A percentile compares a stretch with the other conserved stretches of the same genome.
Evolutionary conservation across 2,113 vertebrate species (phyloP).

Genomic region (Rhagologus leucostigma): DNA sequence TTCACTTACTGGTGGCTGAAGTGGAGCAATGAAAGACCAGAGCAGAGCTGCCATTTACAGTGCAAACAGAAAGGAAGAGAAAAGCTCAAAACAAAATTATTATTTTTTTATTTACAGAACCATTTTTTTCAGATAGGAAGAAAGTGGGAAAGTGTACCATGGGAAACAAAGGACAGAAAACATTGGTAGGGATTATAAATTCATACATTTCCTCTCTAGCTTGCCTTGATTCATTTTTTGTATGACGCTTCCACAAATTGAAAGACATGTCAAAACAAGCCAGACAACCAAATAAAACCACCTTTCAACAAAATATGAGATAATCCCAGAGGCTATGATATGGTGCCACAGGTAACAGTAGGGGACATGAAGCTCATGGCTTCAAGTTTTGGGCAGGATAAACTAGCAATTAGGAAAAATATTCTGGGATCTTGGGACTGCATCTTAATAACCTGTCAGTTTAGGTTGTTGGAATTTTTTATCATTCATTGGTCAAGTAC

Average conservation of each 20-base stretch:
- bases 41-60: neutral
- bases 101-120: neutral
- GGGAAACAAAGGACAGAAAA: neutral
- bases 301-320: neutral
- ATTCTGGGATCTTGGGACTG: neutral
- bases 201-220: neutral
- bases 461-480: neutral
- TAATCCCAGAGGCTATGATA: neutral
- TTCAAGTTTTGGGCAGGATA: neutral
- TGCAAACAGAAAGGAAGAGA: neutral
- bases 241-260: neutral
- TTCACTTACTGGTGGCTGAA: neutral
- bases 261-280: neutral
- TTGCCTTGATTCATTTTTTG: neutral
- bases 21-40: neutral
- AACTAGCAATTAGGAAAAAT: neutral
- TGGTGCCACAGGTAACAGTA: neutral
- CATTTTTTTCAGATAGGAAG: neutral
- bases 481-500: constrained; percentile 1
- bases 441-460: neutral
- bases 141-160: neutral
- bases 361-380: neutral
- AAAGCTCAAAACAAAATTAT: neutral
- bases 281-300: neutral
- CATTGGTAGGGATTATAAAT: neutral